A percentile compares a stretch with the other conserved stretches of the same genome.
Evolutionary conservation across 1,140 invertebrate species (phyloP).

Genomic region (Campoletis sonorensis): DNA sequence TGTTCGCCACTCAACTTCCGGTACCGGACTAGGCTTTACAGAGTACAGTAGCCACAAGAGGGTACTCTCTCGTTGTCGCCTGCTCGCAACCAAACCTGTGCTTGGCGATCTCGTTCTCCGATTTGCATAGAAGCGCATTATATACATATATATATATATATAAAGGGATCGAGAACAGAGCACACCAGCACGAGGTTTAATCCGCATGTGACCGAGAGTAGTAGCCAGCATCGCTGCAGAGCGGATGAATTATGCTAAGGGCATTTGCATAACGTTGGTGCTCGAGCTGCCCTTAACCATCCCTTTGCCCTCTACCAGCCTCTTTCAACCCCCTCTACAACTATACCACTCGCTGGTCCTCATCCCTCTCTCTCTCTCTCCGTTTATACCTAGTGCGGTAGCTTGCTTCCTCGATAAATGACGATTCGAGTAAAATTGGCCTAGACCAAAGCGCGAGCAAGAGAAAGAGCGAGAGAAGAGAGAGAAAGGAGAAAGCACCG

Average conservation of each 20-base stretch:
- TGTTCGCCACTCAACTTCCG: conserved; percentile 24
- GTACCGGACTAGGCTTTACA: not conserved
- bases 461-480: not conserved
- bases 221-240: conserved; percentile 57
- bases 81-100: conserved; percentile 5
- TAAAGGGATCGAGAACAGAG: conserved; percentile 42
- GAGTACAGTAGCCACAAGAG: not conserved
- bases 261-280: conserved; percentile 70
- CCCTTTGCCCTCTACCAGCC: not conserved
- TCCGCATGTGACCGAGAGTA: conserved; percentile 57
- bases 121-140: conserved; percentile 50
- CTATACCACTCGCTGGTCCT: not conserved
- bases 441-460: conserved; percentile 31
- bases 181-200: conserved; percentile 67
- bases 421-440: conserved; percentile 70
- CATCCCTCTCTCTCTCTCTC: not conserved
- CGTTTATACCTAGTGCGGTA: not conserved
- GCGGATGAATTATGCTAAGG: conserved; percentile 67
- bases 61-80: not conserved
- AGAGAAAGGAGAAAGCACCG: conserved; percentile 18
- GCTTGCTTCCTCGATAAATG: conserved; percentile 64
- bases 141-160: conserved; percentile 27
- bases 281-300: conserved; percentile 48
- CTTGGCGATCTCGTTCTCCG: conserved; percentile 55
- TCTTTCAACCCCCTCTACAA: conserved; percentile 11